phyloP scores from a whole-genome alignment of 1,140 invertebrate species.

The Ridgeia piscesae region DNA sequence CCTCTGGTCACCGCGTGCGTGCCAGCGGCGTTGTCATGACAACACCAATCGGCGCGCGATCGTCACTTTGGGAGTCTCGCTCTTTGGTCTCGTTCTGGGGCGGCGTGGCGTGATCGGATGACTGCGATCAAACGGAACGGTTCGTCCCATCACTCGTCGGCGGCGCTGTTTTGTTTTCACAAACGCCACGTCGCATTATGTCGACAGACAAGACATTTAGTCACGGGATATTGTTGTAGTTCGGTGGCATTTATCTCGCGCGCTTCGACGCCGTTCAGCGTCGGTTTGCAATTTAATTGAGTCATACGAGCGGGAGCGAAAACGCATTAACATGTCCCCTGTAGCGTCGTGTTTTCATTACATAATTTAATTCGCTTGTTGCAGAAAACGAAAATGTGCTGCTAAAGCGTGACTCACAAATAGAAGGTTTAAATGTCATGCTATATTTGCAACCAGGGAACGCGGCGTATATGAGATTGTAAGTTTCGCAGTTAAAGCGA shows the following conservation, averaged over 20 bases:
- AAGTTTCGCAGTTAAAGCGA: no score
- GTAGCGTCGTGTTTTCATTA: no score
- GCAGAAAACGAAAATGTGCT: no score
- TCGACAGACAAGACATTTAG: not conserved
- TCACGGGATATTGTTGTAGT: not conserved
- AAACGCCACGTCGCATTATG: not conserved
- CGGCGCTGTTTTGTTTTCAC: not conserved
- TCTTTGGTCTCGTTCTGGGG: no score
- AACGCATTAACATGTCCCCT: no score
- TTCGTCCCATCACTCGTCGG: not conserved
- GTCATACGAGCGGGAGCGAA: not conserved
- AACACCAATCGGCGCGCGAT: not conserved
- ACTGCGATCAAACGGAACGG: not conserved
- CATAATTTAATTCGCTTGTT: no score
- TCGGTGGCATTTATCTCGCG: not conserved
- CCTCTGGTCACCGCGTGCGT: not conserved
- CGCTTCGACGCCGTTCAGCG: not conserved
- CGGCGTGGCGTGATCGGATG: not conserved
- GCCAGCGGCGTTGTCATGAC: not conserved
- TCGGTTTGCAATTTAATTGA: not conserved
- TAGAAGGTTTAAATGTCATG: no score
- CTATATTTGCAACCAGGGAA: no score
- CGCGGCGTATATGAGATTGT: no score
- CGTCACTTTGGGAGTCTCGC: not conserved
- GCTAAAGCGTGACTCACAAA: no score